Evolutionary conservation across 2,888 invertebrate genomes (phyloP).

Genomic region (Drosophila anomelani): DNA sequence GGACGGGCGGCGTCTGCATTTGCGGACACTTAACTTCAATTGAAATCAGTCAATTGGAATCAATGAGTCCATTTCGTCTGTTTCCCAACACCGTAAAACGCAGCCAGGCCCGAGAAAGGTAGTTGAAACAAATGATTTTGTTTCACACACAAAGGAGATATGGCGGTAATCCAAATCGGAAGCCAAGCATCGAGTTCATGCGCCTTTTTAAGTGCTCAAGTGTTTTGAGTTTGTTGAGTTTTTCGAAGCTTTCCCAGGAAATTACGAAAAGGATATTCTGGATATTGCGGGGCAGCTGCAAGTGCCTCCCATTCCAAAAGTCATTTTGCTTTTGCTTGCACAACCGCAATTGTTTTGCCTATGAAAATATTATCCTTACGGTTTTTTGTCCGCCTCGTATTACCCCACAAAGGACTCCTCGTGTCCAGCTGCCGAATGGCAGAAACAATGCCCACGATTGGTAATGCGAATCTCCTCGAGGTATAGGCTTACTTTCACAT

Average conservation of each 20-base stretch:
- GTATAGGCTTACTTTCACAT: slow-evolving; percentile 47
- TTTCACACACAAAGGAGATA: slow-evolving; percentile 69
- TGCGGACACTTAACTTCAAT: slow-evolving; percentile 83
- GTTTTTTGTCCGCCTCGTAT: slow-evolving; percentile 25
- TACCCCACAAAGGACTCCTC: slow-evolving; percentile 14
- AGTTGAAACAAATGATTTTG: slow-evolving; percentile 78
- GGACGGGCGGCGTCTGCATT: slow-evolving; percentile 39
- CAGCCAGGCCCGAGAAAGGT: slow-evolving; percentile 43
- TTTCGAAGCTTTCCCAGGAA: slow-evolving; percentile 73
- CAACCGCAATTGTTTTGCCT: slow-evolving; percentile 42
- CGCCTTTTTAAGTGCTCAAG: slow-evolving; percentile 81
- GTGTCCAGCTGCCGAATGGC: slow-evolving; percentile 35
- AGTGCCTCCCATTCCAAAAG: slow-evolving; percentile 51
- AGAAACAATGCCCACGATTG: slow-evolving; percentile 8
- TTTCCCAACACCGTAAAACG: slow-evolving; percentile 79
- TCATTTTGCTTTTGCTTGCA: slow-evolving; percentile 48
- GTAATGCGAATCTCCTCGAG: slow-evolving; percentile 36
- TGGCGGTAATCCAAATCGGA: slow-evolving; percentile 24
- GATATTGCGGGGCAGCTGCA: slow-evolving; percentile 54
- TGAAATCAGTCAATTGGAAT: slow-evolving; percentile 85
- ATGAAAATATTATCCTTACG: slow-evolving; percentile 34
- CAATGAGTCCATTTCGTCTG: slow-evolving; percentile 83
- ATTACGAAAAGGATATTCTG: slow-evolving; percentile 42
- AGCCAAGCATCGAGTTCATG: slow-evolving; percentile 59
- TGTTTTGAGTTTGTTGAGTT: slow-evolving; percentile 53